Percentiles rank a stretch among this genome's conserved stretches.
phyloP scores from a whole-genome alignment of 2,113 vertebrate species.

The Pristiophorus japonicus region DNA sequence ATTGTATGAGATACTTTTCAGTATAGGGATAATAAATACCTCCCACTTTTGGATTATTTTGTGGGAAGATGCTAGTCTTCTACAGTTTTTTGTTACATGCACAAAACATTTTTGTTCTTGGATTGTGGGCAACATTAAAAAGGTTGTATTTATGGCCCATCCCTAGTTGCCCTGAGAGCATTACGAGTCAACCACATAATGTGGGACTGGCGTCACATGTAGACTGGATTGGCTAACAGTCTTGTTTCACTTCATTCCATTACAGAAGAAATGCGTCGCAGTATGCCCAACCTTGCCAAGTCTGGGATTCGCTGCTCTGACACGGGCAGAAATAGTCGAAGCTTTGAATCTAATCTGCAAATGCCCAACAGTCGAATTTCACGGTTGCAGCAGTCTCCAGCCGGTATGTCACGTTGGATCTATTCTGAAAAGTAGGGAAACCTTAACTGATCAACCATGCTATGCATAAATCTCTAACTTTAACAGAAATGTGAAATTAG shows the following conservation, averaged over 20 bases:
- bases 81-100: background rate
- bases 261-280: constrained; percentile 79
- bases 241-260: constrained; percentile 19
- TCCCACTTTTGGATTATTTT: background rate
- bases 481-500: background rate
- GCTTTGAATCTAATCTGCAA: constrained; percentile 85
- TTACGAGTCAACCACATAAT: background rate
- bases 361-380: constrained; percentile 76
- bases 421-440: accelerated
- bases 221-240: background rate
- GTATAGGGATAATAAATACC: background rate
- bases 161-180: background rate
- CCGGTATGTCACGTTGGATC: constrained; percentile 60
- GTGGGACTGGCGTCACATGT: background rate
- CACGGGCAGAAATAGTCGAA: constrained; percentile 77
- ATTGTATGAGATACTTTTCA: background rate
- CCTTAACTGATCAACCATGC: background rate
- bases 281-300: constrained; percentile 84
- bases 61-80: background rate
- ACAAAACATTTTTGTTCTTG: background rate
- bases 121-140: background rate
- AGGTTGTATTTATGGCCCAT: background rate
- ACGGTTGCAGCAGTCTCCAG: constrained; percentile 68
- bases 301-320: constrained; percentile 73
- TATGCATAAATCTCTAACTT: background rate